Conservation (phyloP, 2,888 invertebrate species). For the Cephus rjabovi region DNA sequence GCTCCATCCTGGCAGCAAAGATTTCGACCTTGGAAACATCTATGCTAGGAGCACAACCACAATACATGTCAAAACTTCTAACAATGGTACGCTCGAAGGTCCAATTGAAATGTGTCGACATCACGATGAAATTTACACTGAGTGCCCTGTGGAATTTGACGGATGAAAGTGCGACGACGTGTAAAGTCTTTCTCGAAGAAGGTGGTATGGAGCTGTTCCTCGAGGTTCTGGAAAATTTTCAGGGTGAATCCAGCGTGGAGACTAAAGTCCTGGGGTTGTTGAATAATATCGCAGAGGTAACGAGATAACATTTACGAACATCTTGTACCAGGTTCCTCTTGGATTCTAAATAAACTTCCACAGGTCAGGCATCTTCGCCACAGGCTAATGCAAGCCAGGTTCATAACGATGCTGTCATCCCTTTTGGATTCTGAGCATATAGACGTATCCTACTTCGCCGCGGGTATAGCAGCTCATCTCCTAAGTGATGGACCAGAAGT, state of each 20-base stretch:
- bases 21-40: slow-evolving; percentile 78
- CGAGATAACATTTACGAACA: not conserved
- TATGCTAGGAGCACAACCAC: slow-evolving; percentile 73
- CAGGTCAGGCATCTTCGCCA: slow-evolving; percentile 70
- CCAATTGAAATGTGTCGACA: slow-evolving; percentile 70
- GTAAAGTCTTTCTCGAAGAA: slow-evolving; percentile 75
- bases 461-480: slow-evolving; percentile 78
- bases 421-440: slow-evolving; percentile 74
- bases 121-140: slow-evolving; percentile 81
- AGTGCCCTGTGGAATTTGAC: slow-evolving; percentile 84
- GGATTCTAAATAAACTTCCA: slow-evolving; percentile 9
- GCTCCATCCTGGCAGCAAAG: slow-evolving; percentile 76
- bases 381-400: slow-evolving; percentile 69
- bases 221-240: slow-evolving; percentile 74
- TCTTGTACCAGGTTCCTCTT: not conserved
- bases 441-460: slow-evolving; percentile 79
- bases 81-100: slow-evolving; percentile 73
- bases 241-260: slow-evolving; percentile 76
- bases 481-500: slow-evolving; percentile 71
- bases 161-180: slow-evolving; percentile 80
- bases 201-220: slow-evolving; percentile 77
- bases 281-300: slow-evolving; percentile 82
- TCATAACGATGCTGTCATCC: slow-evolving; percentile 68
- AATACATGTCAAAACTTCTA: slow-evolving; percentile 77
- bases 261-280: slow-evolving; percentile 80